Evolutionary conservation across 2,113 vertebrate species (phyloP).

Genomic region (Sphaerodactylus townsendi): DNA sequence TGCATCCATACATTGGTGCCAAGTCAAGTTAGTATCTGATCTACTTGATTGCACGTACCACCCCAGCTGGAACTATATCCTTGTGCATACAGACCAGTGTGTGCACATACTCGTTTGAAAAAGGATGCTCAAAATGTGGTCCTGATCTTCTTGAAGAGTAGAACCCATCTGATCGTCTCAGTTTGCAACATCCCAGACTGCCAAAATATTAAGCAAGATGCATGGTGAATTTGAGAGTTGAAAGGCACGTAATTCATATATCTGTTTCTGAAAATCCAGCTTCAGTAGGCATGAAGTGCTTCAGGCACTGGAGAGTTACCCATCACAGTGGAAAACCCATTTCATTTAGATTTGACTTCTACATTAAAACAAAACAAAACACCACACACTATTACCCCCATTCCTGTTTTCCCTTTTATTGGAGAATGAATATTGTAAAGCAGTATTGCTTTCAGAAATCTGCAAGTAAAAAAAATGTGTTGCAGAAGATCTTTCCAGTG

Average conservation of each 20-base stretch:
- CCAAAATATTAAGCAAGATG: not conserved
- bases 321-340: not conserved
- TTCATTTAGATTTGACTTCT: conserved; percentile 23
- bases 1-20: conserved; percentile 73
- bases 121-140: conserved; percentile 26
- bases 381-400: not conserved
- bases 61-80: conserved; percentile 57
- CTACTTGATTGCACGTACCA: conserved; percentile 71
- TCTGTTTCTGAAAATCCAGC: not conserved
- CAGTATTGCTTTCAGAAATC: conserved; percentile 30
- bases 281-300: conserved; percentile 42
- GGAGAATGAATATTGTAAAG: conserved; percentile 44
- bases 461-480: conserved; percentile 56
- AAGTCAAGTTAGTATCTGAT: conserved; percentile 71
- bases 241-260: conserved; percentile 15
- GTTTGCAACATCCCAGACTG: conserved; percentile 3
- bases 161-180: not conserved
- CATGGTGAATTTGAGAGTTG: conserved; percentile 4
- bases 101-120: conserved; percentile 16
- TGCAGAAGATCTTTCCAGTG: conserved; percentile 43
- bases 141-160: not conserved
- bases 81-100: not conserved
- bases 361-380: not conserved
- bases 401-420: conserved; percentile 36
- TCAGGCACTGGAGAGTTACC: conserved; percentile 31